phyloP scores from a whole-genome alignment of 2,113 vertebrate genomes.

The Phylloscopus whistleri region DNA sequence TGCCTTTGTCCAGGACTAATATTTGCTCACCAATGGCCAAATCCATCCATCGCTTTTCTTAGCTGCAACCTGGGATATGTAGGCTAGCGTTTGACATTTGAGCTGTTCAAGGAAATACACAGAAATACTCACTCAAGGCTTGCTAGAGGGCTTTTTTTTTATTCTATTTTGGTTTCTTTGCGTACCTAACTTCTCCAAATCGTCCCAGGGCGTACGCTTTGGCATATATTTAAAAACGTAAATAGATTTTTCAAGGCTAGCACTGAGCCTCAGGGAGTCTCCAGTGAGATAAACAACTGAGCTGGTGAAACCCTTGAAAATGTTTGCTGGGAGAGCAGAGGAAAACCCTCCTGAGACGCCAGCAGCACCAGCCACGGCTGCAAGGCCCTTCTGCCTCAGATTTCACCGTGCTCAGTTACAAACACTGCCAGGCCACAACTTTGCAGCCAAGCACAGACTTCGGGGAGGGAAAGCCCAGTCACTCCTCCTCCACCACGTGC shows the following conservation, averaged over 20 bases:
- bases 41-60: background rate
- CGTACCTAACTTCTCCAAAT: background rate
- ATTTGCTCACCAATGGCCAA: background rate
- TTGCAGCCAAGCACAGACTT: background rate
- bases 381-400: background rate
- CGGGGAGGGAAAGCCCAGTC: background rate
- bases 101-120: background rate
- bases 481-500: rapidly evolving
- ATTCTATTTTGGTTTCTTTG: background rate
- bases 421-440: too few relatives aligned
- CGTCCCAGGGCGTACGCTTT: background rate
- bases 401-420: rapidly evolving
- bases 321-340: background rate
- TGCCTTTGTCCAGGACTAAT: constrained; percentile 26
- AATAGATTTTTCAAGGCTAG: constrained; percentile 35
- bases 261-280: background rate
- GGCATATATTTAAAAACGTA: constrained; percentile 18
- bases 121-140: background rate
- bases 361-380: background rate
- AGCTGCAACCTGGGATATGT: background rate
- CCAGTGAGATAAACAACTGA: background rate
- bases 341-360: background rate
- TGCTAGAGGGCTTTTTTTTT: background rate
- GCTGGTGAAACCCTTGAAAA: constrained; percentile 13
- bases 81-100: background rate